Base-by-base conservation (phyloP, 2,113 vertebrate species). In the Eublepharis macularius region DNA sequence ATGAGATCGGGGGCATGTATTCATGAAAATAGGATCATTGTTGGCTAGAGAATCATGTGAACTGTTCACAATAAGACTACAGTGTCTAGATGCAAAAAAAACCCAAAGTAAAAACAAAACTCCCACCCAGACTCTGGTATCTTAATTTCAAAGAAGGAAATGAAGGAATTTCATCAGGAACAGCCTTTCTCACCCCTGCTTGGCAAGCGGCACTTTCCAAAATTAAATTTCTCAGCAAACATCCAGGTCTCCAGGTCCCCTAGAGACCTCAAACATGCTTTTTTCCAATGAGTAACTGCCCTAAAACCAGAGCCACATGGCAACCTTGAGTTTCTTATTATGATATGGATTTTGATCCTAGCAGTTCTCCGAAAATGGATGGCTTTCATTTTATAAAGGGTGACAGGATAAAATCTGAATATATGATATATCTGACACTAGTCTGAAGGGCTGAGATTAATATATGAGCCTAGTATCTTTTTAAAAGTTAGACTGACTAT, bases 381-480 rank as follows among this genome's bases (percentile, higher is more conserved):
- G 26, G 47, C 80, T 73, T 57, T 82, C 65, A 57, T 39, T 32
- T 82, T 82, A 57, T 32, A 51, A 70, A 70, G 8, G 26, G 26
- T 82, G 49, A 24, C 16, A 57, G 36, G 68, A 72, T 57, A 82
- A 72, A n/a, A 73, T 82, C 68, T 51, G 65, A 54, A 54, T 72
- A 32, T 57, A 57, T 57, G 34, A 81, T 82, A 73, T 57, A 72
- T 57, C 34, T 73, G 80, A 83, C 60, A 29, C 1, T 60, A 2
- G 69, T 80, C 90, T 80, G 89, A 89, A 90, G 84, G 34, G 6
- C 57, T 85, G 73, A 84, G 60, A 92, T 83, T 80, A 89, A 84
- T 83, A 26, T 69, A 45, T 8, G 77, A 1, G 69, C 81, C 85
- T 3, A 8, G 69, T 7, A 34, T 68, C 75, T 76, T 41, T 69